Base-by-base conservation (phyloP, 1,140 invertebrate species). In the Drosophila navojoa region DNA sequence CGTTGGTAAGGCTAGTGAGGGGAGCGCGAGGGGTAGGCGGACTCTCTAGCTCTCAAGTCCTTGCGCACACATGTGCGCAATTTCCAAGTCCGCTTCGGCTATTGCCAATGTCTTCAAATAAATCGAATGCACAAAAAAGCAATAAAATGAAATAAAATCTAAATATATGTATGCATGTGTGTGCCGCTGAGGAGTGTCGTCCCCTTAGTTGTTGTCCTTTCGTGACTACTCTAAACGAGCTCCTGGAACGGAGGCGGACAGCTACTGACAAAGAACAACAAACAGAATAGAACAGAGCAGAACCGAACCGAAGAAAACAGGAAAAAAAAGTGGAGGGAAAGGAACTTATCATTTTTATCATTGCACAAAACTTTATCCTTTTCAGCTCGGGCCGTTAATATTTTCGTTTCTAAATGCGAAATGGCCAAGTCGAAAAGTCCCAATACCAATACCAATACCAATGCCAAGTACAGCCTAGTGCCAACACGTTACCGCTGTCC, bases 61-160 rank as follows among this genome's bases (percentile, higher is more conserved):
- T 80, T 84, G 80, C 73, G 80, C 84, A 89, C 84, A 89, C 85
- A 89, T 89, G 84, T 87, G 85, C 84, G 84, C 84, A 89, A 89
- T 89, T 89, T 89, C 84, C 80, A 89, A 89, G 84, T 84, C 85
- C 79, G 77, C 84, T 89, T 81, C 72, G 84, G 60, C 76, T 84
- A 89, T 89, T 77, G 59, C 62, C 76, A 79, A 84, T 77, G 84
- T 77, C 79, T 81, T 74, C 84, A 70, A 89, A 89, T 89, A 89
- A 89, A 89, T 89, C 84, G 84, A 89, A 89, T 89, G 84, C 84
- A 89, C 84, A 89, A 84, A 89, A 89, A 89, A 84, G 84, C 84
- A 89, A 89, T 89, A 89, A 89, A 89, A 89, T 74, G 85, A 89
- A 89, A 89, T 89, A 89, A 89, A 89, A 89, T 89, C 84, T 89